Percentiles rank a stretch among this genome's conserved stretches.
Conservation (phyloP, 1,140 invertebrate species). For the Cylas formicarius region DNA sequence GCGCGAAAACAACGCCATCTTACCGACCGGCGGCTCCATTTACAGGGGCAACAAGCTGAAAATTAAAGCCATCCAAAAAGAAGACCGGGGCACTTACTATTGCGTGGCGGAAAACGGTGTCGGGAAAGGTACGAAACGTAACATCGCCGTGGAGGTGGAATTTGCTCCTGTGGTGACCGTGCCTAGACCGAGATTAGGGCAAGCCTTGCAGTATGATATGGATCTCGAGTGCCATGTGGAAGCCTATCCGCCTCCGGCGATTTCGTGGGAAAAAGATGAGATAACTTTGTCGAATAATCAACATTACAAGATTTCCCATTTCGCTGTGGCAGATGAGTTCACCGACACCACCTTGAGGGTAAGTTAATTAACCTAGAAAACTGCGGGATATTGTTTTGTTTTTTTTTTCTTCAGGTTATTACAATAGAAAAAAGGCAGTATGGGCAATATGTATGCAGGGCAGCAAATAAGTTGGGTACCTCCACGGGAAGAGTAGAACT, state of each 20-base stretch:
- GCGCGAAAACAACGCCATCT: constrained; percentile 84
- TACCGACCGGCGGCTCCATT: constrained; percentile 80
- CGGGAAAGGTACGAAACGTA: constrained; percentile 72
- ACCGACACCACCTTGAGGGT: constrained; percentile 71
- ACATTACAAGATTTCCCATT: constrained; percentile 77
- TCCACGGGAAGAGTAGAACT: constrained; percentile 70
- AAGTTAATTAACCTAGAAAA: constrained; percentile 1
- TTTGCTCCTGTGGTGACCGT: constrained; percentile 80
- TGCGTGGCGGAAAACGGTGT: constrained; percentile 90
- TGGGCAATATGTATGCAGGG: constrained; percentile 78
- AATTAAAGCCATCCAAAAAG: constrained; percentile 72
- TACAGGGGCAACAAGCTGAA: constrained; percentile 76
- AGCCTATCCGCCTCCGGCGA: constrained; percentile 83
- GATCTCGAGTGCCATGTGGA: constrained; percentile 88
- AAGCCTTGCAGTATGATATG: constrained; percentile 88
- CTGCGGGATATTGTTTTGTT: background rate
- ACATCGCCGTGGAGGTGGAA: constrained; percentile 85
- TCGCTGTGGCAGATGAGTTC: constrained; percentile 82
- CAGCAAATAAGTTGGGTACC: constrained; percentile 79
- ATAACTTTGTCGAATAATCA: constrained; percentile 78
- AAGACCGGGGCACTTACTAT: constrained; percentile 87
- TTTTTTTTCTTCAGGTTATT: constrained; percentile 65
- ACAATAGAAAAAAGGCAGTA: constrained; percentile 88
- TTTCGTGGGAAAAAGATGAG: constrained; percentile 80
- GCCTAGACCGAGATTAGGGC: constrained; percentile 68